A percentile compares a stretch with the other conserved stretches of the same genome.
Conservation (phyloP, 2,113 vertebrate genomes). For the Carettochelys insculpta region DNA sequence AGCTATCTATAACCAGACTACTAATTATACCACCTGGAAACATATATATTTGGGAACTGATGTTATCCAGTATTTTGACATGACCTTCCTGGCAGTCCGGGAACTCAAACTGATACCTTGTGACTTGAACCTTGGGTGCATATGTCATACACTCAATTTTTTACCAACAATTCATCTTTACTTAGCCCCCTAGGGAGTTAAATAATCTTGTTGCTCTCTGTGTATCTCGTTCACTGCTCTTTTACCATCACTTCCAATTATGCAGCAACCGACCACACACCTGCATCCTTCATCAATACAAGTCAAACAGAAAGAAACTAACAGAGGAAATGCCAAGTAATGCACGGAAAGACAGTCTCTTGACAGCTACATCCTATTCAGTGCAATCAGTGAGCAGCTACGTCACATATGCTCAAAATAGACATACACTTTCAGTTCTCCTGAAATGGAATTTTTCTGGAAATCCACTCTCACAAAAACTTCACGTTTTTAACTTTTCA, state of each 20-base stretch:
- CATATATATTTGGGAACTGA: not conserved
- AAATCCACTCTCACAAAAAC: not conserved
- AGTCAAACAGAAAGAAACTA: not conserved
- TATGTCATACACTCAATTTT: not conserved
- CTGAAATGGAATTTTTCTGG: not conserved
- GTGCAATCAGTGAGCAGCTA: not conserved
- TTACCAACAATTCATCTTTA: not conserved
- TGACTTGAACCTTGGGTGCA: not conserved
- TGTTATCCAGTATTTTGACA: not conserved
- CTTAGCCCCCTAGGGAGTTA: not conserved
- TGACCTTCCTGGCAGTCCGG: not conserved
- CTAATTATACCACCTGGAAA: not conserved
- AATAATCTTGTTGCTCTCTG: not conserved
- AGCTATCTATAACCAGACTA: not conserved
- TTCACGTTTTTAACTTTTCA: not conserved
- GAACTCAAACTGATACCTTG: not conserved
- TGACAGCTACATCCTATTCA: not conserved
- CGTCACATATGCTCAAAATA: not conserved
- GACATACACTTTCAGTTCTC: not conserved
- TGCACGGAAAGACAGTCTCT: not conserved
- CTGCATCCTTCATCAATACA: not conserved
- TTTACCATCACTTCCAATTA: not conserved
- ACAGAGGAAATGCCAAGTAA: not conserved
- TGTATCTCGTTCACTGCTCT: not conserved
- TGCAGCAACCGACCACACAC: not conserved